Base-by-base conservation (phyloP, 2,888 invertebrate species). In the Eristalinus aeneus region DNA sequence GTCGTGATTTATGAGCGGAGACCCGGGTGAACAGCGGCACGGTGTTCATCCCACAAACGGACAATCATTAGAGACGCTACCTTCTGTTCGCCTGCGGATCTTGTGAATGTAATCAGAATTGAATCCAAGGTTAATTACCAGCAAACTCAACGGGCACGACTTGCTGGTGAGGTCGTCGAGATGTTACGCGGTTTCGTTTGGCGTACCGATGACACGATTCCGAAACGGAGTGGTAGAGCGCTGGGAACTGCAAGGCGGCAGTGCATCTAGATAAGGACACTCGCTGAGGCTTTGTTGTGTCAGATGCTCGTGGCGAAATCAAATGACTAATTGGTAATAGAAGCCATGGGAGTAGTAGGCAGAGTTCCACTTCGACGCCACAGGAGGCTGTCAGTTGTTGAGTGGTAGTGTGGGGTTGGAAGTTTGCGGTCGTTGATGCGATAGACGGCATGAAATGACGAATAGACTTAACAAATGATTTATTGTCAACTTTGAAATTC, bases 81-180 rank as follows among this genome's bases (percentile, higher is more conserved):
- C 46, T 39, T 46, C 61, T 39, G 56, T 63, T 22, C 39, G 23
- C n/a, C 61, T 56, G 68, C 54, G 64, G 76, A 34, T 56, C 71
- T 76, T 78, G 53, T 27, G 16, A 31, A 53, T 67, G 46, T 69
- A 64, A 75, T 75, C 75, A 46, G 58, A 56, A 46, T 77, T 39
- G 34, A 11, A 83, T 68, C 84, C 80, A 84, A 84, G 84, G 84
- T 84, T 84, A 84, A 84, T 84, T 75, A 84, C 75, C 61, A 75
- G 61, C 75, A 79, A 84, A 75, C 65, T 56, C 54, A 56, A 34
- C 46, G 46, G 75, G 63, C 84, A 79, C 80, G 46, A 46, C 46
- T 46, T 8, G 80, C 67, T 75, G 72, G 27, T 36, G 58, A 58
- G 64, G 27, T 16, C 31, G 34, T n/a, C n/a, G n/a, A n/a, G n/a